phyloP scores from a whole-genome alignment of 2,888 invertebrate species.

The Argyresthia goedartella region DNA sequence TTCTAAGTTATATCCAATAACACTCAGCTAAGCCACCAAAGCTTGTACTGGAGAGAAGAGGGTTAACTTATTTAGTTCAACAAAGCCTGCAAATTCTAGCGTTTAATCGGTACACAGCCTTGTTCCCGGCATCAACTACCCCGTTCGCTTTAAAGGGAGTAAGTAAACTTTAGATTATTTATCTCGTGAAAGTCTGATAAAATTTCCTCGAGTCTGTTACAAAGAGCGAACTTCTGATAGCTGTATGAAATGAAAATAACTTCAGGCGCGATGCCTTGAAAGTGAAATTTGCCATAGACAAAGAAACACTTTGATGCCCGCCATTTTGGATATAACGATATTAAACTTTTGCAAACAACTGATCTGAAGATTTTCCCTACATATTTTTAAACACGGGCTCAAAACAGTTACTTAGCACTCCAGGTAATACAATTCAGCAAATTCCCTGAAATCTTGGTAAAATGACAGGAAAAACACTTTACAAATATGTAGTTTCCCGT shows the following conservation, averaged over 20 bases:
- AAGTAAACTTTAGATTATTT: slow-evolving; percentile 61
- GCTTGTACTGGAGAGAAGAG: no score
- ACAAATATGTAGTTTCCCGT: no score
- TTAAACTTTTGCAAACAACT: neutral
- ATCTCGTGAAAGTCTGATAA: slow-evolving; percentile 42
- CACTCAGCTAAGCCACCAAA: no score
- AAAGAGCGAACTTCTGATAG: slow-evolving; percentile 38
- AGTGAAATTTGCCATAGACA: slow-evolving; percentile 34
- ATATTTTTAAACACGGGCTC: no score
- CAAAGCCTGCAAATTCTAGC: neutral
- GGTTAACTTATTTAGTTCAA: neutral
- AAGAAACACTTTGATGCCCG: slow-evolving; percentile 10
- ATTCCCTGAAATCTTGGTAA: no score
- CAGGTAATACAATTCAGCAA: no score
- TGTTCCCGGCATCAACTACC: slow-evolving; percentile 25
- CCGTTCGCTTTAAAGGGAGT: slow-evolving; percentile 47
- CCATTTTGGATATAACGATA: neutral
- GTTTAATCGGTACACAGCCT: slow-evolving; percentile 17
- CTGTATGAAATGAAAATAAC: slow-evolving; percentile 12
- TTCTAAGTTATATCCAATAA: no score
- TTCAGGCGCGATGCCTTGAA: slow-evolving; percentile 26
- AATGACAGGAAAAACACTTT: no score
- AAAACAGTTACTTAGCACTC: no score
- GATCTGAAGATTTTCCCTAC: slow-evolving; percentile 4
- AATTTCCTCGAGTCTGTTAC: slow-evolving; percentile 39